Evolutionary conservation across 2,888 invertebrate genomes (phyloP), one percentile per base, ranked within the genome.

Genomic region (Trypoxylon attenuatum): DNA sequence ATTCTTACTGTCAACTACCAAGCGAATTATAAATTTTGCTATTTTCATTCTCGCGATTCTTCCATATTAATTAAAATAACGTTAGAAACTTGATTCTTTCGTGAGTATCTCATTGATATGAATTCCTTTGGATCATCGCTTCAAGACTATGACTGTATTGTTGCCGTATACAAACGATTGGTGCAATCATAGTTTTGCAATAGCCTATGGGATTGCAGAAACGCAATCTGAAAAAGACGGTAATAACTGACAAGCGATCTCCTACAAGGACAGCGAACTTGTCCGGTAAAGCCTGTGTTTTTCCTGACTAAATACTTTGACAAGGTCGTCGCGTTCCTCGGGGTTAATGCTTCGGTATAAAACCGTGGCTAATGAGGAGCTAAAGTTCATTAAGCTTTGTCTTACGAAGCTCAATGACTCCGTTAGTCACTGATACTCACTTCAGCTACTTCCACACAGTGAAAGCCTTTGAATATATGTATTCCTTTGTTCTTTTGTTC

Each of bases 211-310:
- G 65, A 79, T 81, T 80, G 79, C 81, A 76, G 53, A 76, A 74
- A 78, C 69, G 68, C 72, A 76, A 77, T 81, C 77, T 81, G 73
- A 79, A 80, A 82, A 81, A 81, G 73, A 79, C 39, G 73, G 76
- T 81, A 80, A 82, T 80, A 77, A 79, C 76, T 51, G 78, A 77
- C 71, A 71, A 79, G 76, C 78, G 78, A 80, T 75, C 69, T 71
- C 60, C 73, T 57, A 59, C 82, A 79, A 82, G 82, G 82, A 75
- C 77, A 69, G 68, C 77, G 71, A 71, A 82, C 80, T 82, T 78
- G 76, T 71, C 75, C 66, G 72, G 62, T 64, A 57, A 71, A 64
- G 71, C 66, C 52, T 66, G 60, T 60, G 66, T 56, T 69, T 75
- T 77, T 61, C 69, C 62, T 57, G 45, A 45, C 56, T 65, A 69